phyloP scores from a whole-genome alignment of 1,140 invertebrate genomes.

The Zaprionus kolodkinae region DNA sequence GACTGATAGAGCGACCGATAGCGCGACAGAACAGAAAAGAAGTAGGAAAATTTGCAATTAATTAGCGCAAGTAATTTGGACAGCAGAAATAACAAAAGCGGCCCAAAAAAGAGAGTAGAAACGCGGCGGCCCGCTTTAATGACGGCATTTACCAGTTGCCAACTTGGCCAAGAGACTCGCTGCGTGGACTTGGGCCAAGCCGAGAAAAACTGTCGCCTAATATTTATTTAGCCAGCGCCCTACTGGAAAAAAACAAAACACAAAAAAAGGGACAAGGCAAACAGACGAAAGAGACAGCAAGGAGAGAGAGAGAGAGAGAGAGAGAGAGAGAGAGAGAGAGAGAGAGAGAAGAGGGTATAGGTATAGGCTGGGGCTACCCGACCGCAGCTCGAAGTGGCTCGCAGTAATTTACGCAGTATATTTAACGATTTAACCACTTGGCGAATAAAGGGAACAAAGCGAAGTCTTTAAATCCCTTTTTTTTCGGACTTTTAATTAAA shows the following conservation, averaged over 20 bases:
- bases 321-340: neutral
- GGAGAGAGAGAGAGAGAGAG: neutral
- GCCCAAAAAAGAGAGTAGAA: slow-evolving; percentile 38
- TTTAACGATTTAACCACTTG: slow-evolving; percentile 35
- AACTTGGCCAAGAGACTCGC: slow-evolving; percentile 22
- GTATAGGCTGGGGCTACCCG: neutral
- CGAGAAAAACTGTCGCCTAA: slow-evolving; percentile 62
- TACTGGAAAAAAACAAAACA: slow-evolving; percentile 3
- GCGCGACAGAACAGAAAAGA: slow-evolving; percentile 22
- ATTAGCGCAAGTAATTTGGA: slow-evolving; percentile 60
- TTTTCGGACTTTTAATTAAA: slow-evolving; percentile 2
- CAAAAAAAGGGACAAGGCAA: slow-evolving; percentile 16
- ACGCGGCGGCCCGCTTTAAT: slow-evolving; percentile 64
- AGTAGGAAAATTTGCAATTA: slow-evolving; percentile 71
- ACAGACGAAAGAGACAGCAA: slow-evolving; percentile 30
- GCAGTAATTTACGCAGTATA: slow-evolving; percentile 45
- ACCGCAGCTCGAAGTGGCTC: slow-evolving; percentile 21
- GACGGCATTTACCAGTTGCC: slow-evolving; percentile 44
- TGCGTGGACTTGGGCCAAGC: slow-evolving; percentile 5
- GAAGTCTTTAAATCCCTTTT: neutral
- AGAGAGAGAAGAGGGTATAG: too few relatives aligned
- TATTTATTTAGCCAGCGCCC: slow-evolving; percentile 55
- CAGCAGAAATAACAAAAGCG: slow-evolving; percentile 47
- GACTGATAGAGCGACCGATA: slow-evolving; percentile 3
- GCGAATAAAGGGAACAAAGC: slow-evolving; percentile 7